Percentiles rank a stretch among this genome's conserved stretches.
Conservation (phyloP, 2,113 vertebrate genomes). For the Bujurquina vittata region DNA sequence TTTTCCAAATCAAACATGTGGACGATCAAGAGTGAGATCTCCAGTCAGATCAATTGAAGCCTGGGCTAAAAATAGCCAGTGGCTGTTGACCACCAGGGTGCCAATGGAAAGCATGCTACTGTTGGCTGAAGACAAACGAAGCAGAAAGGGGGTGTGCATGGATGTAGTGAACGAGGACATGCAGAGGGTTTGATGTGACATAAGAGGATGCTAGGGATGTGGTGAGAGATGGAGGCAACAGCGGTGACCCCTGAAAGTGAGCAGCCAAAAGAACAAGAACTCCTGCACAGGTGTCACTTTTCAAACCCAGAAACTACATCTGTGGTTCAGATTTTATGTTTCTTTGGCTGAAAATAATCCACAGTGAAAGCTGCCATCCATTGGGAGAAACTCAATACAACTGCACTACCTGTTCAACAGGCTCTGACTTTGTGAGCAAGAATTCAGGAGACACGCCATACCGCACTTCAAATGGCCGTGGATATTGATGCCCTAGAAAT, state of each 20-base stretch:
- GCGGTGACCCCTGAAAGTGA: neutral
- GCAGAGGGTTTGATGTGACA: neutral
- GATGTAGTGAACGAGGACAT: neutral
- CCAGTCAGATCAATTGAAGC: no score
- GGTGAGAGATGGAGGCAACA: neutral
- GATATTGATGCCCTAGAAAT: conserved; percentile 34
- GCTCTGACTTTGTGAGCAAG: neutral
- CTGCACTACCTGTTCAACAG: conserved; percentile 15
- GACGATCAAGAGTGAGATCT: no score
- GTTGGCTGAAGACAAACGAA: neutral
- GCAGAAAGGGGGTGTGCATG: neutral
- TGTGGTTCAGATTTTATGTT: conserved; percentile 1
- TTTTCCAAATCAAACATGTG: no score
- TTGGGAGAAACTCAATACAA: neutral
- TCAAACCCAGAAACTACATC: conserved; percentile 1
- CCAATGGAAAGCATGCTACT: neutral
- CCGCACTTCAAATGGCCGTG: conserved; percentile 16
- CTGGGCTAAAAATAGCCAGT: no score
- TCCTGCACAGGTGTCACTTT: neutral
- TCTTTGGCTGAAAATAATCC: neutral
- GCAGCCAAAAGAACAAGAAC: neutral
- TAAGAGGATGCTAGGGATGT: neutral
- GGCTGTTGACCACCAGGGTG: no score
- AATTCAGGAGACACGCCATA: neutral
- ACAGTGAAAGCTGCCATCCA: neutral